Evolutionary conservation across 1,140 invertebrate genomes (phyloP).

Genomic region (Caerostris darwini): DNA sequence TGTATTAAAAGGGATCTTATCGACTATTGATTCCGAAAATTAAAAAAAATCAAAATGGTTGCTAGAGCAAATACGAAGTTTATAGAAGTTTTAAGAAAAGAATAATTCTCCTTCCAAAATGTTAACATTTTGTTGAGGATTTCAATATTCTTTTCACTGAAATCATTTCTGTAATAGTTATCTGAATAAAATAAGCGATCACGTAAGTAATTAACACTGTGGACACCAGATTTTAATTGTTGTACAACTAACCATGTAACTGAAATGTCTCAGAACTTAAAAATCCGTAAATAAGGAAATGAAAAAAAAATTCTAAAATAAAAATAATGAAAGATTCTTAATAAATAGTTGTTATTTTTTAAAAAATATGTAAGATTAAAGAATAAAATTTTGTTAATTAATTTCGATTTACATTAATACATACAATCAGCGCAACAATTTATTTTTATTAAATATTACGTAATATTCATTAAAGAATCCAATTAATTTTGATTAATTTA

Average conservation of each 20-base stretch:
- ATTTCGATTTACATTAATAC: too few species aligned
- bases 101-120: not conserved
- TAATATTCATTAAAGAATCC: too few species aligned
- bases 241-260: not conserved
- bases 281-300: too few species aligned
- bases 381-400: too few species aligned
- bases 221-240: not conserved
- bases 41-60: not conserved
- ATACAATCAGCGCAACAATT: too few species aligned
- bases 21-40: not conserved
- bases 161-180: not conserved
- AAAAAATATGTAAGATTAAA: too few species aligned
- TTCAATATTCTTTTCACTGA: not conserved
- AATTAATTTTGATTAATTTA: too few species aligned
- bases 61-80: not conserved
- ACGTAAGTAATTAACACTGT: not conserved
- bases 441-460: too few species aligned
- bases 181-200: not conserved
- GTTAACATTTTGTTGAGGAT: not conserved
- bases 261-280: not conserved
- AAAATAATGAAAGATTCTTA: too few species aligned
- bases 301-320: too few species aligned
- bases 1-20: not conserved
- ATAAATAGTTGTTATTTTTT: too few species aligned
- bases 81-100: not conserved